Percentiles rank a stretch among this genome's conserved stretches.
These are phyloP conservation scores for Indicator maculatus DNA, from an alignment of 2,113 vertebrate species.

Conservation along the genomic window DNA sequence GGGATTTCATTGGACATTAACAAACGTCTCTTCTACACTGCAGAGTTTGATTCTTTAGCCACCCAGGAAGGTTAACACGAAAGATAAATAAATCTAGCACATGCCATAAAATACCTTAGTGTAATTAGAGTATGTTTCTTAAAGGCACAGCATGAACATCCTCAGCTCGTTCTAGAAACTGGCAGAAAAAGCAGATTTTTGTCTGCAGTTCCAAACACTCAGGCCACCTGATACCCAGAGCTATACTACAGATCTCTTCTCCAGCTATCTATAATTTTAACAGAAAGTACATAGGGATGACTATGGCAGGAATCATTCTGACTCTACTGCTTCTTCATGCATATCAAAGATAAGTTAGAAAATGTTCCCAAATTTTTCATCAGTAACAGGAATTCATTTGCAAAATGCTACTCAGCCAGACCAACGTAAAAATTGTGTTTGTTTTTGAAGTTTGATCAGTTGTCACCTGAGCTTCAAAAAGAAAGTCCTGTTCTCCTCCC, in stretches of 20 bases:
- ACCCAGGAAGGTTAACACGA: background rate
- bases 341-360: background rate
- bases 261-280: background rate
- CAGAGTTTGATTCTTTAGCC: background rate
- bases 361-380: background rate
- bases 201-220: background rate
- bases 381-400: background rate
- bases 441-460: slow-evolving; percentile 28
- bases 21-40: background rate
- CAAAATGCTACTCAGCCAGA: background rate
- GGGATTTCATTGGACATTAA: slow-evolving; percentile 1
- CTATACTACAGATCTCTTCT: background rate
- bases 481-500: background rate
- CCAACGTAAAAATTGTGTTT: background rate
- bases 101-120: background rate
- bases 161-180: background rate
- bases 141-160: background rate
- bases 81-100: background rate
- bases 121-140: background rate
- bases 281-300: accelerated
- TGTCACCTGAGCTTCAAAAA: slow-evolving; percentile 24
- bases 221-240: background rate
- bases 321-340: background rate
- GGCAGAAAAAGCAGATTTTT: background rate
- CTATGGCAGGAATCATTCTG: background rate